Percentiles rank a stretch among this genome's conserved stretches.
These are phyloP conservation scores for Raja brachyura DNA, from an alignment of 2,113 vertebrate species.

Conservation along the genomic window DNA sequence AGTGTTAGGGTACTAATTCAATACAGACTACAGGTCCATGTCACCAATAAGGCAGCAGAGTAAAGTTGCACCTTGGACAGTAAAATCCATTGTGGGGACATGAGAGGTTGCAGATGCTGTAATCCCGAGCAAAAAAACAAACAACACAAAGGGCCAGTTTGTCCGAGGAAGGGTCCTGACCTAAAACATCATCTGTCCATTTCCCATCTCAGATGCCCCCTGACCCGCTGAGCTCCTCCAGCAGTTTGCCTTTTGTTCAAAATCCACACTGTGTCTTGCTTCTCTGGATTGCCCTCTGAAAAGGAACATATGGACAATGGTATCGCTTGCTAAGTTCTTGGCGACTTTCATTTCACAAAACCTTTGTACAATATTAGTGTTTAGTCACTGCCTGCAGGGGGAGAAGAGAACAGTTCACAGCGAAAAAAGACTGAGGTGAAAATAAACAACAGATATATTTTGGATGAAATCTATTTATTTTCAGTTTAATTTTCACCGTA, in stretches of 20 bases:
- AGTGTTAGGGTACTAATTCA: neutral
- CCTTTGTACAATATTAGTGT: constrained; percentile 8
- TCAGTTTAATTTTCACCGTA: neutral
- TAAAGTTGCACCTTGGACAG: neutral
- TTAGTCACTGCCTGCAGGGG: neutral
- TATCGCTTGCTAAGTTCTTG: constrained; percentile 23
- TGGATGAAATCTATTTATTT: constrained; percentile 2
- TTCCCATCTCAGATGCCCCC: no score
- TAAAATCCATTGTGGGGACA: neutral
- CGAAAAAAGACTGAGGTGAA: neutral
- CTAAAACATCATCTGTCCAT: no score
- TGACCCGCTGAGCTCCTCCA: no score
- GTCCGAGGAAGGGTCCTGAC: no score
- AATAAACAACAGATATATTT: constrained; percentile 20
- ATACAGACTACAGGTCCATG: neutral
- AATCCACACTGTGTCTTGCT: no score
- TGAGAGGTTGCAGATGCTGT: no score
- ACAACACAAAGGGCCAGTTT: no score
- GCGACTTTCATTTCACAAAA: neutral
- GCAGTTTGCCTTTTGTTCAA: no score
- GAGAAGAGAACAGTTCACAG: neutral
- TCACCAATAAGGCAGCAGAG: neutral
- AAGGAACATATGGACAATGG: constrained; percentile 2
- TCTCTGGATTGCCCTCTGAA: neutral
- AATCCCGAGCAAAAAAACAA: no score